phyloP scores from a whole-genome alignment of 92 coral and sea anemone genomes.

The Metridium senile region DNA sequence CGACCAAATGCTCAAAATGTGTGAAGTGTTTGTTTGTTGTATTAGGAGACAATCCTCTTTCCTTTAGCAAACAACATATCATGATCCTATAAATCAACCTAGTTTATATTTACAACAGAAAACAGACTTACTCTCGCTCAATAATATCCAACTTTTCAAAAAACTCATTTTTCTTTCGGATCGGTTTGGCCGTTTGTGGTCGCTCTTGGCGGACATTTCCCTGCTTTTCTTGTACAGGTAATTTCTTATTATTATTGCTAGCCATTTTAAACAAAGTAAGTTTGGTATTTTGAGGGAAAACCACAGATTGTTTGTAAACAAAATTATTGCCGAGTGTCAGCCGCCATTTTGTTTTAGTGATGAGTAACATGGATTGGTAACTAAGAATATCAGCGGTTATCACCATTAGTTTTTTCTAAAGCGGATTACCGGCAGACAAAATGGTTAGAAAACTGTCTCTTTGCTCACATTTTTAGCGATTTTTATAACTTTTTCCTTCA shows the following conservation, averaged over 20 bases:
- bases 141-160: conserved; percentile 74
- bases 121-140: conserved; percentile 74
- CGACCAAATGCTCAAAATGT: no score
- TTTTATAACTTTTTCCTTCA: conserved; percentile 2
- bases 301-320: not conserved
- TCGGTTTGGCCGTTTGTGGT: conserved; percentile 10
- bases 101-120: not conserved
- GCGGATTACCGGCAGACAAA: conserved; percentile 34
- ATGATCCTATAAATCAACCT: no score
- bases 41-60: no score
- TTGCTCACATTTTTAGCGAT: not conserved
- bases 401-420: conserved; percentile 26
- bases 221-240: conserved; percentile 6
- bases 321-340: not conserved
- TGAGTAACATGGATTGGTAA: conserved; percentile 16
- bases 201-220: conserved; percentile 2
- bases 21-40: no score
- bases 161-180: conserved; percentile 76
- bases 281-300: not conserved
- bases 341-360: conserved; percentile 57
- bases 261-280: conserved; percentile 8
- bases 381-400: conserved; percentile 37
- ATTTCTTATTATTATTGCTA: not conserved
- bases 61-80: no score
- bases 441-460: conserved; percentile 53